These are phyloP conservation scores for Philopotamus ludificatus DNA, from an alignment of 1,140 invertebrate species.

Conservation along the genomic window DNA sequence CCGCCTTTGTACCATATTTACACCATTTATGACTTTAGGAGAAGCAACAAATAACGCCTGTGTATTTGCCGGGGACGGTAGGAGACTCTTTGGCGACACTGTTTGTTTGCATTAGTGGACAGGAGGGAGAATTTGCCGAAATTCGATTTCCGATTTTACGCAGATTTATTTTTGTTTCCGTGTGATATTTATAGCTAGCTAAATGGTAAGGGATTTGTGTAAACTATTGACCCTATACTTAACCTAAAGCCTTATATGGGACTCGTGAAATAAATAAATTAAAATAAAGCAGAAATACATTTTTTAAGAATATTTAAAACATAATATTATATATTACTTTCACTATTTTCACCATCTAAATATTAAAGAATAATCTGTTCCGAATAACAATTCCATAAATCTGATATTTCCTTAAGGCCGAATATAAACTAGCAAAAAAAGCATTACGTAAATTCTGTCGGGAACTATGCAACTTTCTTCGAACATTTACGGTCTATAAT, in stretches of 20 bases:
- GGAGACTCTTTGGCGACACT: not conserved
- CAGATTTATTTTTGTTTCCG: slow-evolving; percentile 11
- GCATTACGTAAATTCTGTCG: no score
- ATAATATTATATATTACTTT: not conserved
- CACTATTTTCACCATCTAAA: not conserved
- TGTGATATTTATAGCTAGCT: slow-evolving; percentile 4
- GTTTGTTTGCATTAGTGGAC: slow-evolving; percentile 16
- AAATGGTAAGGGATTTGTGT: not conserved
- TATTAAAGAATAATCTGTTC: not conserved
- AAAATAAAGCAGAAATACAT: not conserved
- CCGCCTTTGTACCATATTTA: not conserved
- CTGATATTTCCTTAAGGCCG: no score
- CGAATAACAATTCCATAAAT: not conserved
- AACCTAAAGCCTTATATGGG: not conserved
- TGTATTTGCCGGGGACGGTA: no score
- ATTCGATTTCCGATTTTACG: slow-evolving; percentile 6
- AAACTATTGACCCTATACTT: not conserved
- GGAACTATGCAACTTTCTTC: no score
- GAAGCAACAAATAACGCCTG: not conserved
- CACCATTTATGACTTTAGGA: not conserved
- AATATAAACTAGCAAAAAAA: no score
- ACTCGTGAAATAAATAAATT: not conserved
- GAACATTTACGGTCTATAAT: no score
- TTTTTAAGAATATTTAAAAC: not conserved
- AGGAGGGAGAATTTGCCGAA: slow-evolving; percentile 1